Conservation (phyloP, 1,140 invertebrate genomes). For the Drosophila sp. region DNA sequence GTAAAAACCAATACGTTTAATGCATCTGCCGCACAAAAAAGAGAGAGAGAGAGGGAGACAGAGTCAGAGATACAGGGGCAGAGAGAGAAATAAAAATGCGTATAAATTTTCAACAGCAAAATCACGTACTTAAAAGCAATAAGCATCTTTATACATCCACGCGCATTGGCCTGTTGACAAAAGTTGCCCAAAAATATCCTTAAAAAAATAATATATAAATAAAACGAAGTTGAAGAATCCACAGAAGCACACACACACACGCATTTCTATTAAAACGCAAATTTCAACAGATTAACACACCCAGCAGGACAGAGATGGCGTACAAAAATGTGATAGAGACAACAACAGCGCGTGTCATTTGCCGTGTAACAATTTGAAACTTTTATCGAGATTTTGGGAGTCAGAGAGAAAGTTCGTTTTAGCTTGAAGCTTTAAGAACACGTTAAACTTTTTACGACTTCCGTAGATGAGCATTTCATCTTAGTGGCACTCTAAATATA, state of each 20-base stretch:
- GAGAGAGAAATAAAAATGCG: slow-evolving; percentile 35
- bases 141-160: slow-evolving; percentile 72
- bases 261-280: slow-evolving; percentile 80
- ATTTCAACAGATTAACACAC: slow-evolving; percentile 79
- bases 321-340: slow-evolving; percentile 8
- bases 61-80: neutral
- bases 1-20: slow-evolving; percentile 78
- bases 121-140: slow-evolving; percentile 82
- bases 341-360: slow-evolving; percentile 70
- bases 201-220: neutral
- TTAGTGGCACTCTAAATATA: slow-evolving; percentile 16
- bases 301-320: slow-evolving; percentile 22
- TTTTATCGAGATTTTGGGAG: slow-evolving; percentile 61
- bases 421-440: slow-evolving; percentile 65
- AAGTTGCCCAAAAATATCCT: slow-evolving; percentile 37
- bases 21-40: slow-evolving; percentile 54
- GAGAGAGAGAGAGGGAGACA: neutral
- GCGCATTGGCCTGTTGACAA: slow-evolving; percentile 42
- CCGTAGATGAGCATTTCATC: slow-evolving; percentile 48
- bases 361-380: slow-evolving; percentile 79
- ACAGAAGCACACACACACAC: slow-evolving; percentile 32
- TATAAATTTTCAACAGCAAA: slow-evolving; percentile 63
- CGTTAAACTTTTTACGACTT: slow-evolving; percentile 79
- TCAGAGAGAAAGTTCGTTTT: slow-evolving; percentile 35
- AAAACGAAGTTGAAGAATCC: slow-evolving; percentile 14